These are phyloP conservation scores for Alexandromys fortis DNA, from an alignment of 2,113 vertebrate genomes.

Conservation along the genomic window DNA sequence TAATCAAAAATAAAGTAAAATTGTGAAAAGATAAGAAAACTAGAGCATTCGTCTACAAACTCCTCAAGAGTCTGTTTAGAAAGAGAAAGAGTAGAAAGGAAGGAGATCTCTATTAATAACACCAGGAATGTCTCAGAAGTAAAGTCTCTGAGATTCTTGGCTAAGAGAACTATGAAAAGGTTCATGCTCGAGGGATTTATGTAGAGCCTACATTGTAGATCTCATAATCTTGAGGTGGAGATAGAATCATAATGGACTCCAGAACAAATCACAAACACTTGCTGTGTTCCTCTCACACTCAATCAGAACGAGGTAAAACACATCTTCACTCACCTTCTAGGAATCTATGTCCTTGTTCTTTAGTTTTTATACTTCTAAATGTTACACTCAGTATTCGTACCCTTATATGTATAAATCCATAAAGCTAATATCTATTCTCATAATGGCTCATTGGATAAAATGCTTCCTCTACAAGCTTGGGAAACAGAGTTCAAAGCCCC, in stretches of 20 bases:
- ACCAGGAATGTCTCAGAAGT: not conserved
- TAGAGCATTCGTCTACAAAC: not conserved
- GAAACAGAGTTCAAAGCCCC: not conserved
- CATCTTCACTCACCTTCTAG: not conserved
- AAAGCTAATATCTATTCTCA: not conserved
- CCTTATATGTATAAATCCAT: not conserved
- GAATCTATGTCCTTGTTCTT: not conserved
- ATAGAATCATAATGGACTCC: not conserved
- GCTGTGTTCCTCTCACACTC: not conserved
- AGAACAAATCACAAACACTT: not conserved
- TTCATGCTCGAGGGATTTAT: not conserved
- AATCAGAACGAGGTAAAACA: conserved; percentile 1
- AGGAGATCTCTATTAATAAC: not conserved
- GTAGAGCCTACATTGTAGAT: not conserved
- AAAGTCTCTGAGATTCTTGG: not conserved
- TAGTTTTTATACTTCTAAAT: not conserved
- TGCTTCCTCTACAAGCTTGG: not conserved
- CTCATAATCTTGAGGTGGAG: not conserved
- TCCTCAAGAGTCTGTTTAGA: not conserved
- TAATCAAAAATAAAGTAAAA: not conserved
- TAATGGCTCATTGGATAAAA: no score
- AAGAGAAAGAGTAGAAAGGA: not conserved
- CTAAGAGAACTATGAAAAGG: not conserved
- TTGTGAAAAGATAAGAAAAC: conserved; percentile 9
- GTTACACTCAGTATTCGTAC: not conserved